These are phyloP conservation scores for Fragum fragum DNA, from an alignment of 2,888 invertebrate species.

Conservation along the genomic window DNA sequence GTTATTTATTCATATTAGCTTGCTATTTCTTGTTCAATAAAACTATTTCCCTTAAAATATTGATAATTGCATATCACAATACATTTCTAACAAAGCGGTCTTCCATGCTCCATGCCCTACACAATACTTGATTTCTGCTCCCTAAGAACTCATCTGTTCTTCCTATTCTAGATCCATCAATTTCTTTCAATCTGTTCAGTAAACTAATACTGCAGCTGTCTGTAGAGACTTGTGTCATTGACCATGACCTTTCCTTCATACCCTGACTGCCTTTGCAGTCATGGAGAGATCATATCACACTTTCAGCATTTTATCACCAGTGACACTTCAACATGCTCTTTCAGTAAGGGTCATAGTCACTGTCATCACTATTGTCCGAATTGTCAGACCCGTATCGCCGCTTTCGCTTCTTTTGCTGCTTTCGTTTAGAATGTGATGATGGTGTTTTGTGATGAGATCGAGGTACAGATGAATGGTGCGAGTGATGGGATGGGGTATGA, in stretches of 20 bases:
- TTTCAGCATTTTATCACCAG: slow-evolving; percentile 34
- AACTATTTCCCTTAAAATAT: no score
- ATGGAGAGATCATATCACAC: slow-evolving; percentile 24
- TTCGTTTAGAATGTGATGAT: slow-evolving; percentile 68
- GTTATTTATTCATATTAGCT: no score
- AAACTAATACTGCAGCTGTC: no score
- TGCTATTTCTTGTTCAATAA: no score
- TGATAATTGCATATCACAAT: neutral
- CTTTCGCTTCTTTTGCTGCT: slow-evolving; percentile 82
- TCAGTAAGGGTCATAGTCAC: slow-evolving; percentile 78
- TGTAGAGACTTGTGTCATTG: neutral
- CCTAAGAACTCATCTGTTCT: neutral
- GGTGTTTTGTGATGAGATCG: slow-evolving; percentile 59
- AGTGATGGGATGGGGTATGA: slow-evolving; percentile 48
- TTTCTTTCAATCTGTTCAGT: no score
- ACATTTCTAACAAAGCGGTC: neutral
- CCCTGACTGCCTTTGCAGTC: neutral
- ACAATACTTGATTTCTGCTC: no score
- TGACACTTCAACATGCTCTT: neutral
- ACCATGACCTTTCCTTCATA: neutral
- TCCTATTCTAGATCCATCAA: neutral
- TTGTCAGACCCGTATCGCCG: slow-evolving; percentile 78
- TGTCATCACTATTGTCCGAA: slow-evolving; percentile 82
- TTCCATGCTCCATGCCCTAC: no score
- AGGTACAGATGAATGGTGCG: slow-evolving; percentile 42